phyloP scores from a whole-genome alignment of 2,113 vertebrate genomes.

The Chaetorhynchus papuensis region DNA sequence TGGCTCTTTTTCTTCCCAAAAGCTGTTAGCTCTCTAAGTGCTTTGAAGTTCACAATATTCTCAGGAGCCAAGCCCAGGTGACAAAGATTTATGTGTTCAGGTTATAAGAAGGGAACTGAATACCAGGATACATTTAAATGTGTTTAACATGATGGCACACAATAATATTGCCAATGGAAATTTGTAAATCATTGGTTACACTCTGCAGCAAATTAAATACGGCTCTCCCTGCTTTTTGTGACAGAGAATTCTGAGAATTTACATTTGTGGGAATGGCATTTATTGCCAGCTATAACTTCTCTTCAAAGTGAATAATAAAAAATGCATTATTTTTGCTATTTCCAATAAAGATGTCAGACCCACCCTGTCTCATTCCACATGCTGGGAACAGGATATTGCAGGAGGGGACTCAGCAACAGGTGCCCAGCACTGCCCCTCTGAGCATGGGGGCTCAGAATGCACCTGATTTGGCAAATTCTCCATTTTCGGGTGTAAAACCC shows the following conservation, averaged over 20 bases:
- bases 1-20: background rate
- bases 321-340: background rate
- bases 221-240: background rate
- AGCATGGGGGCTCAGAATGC: background rate
- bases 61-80: background rate
- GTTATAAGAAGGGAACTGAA: background rate
- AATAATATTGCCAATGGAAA: background rate
- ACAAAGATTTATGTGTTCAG: background rate
- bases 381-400: background rate
- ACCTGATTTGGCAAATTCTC: background rate
- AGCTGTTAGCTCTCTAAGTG: accelerated
- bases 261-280: background rate
- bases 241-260: background rate
- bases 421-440: no score
- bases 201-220: background rate
- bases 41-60: background rate
- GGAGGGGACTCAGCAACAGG: background rate
- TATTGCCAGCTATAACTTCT: background rate
- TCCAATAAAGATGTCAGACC: background rate
- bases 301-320: background rate
- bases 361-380: accelerated
- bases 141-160: background rate
- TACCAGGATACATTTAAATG: accelerated
- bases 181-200: background rate
- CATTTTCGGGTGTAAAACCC: background rate